Evolutionary conservation across 2,113 vertebrate genomes (phyloP), one percentile per base, ranked within the genome.

Genomic region (Upupa epops): DNA sequence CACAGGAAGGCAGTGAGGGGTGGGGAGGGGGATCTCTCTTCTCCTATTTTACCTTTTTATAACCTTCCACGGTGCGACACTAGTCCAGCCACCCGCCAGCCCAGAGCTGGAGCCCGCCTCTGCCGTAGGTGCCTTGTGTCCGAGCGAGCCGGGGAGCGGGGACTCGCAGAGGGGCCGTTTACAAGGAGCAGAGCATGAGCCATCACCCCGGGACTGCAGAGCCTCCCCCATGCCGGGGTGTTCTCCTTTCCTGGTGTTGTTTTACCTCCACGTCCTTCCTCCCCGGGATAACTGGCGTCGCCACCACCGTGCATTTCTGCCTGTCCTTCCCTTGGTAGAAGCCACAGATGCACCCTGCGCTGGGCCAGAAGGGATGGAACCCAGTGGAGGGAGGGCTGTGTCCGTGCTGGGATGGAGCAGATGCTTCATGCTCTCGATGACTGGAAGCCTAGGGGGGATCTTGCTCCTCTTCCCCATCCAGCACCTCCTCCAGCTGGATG

Each of bases 91-190:
- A 1, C 29, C 51, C 3, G 95, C 94, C 96, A 90, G 96, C 96
- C 94, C 95, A 66, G 95, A 96, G 95, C 97, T 40, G 71, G 83
- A 96, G 96, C 92, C 93, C 88, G 11, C 97, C 96, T 96, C 95
- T 94, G 97, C 98, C 98, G 63, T 97, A 97, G 97, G 97, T 97
- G 97, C 97, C 97, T 98, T 97, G 96, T 90, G 96, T 89, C 85
- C n/a, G 58, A 84, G 88, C 31, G 66, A 94, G 89, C 91, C 5
- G 31, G 88, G 90, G 90, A 91, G 83, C 28, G 4, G 85, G 6
- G 66, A 65, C 87, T 73, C 7, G 13, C 77, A 61, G 89, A 93
- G 92, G 77, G 75, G 70, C 65, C 15, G 7, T 73, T 32, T 24
- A 56, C 72, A 17, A 52, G 68, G 48, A 94, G 70, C 86, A 72